Percentiles rank a stretch among this genome's conserved stretches.
These are phyloP conservation scores for Oligia fasciuncula DNA, from an alignment of 2,888 invertebrate species.

Conservation along the genomic window DNA sequence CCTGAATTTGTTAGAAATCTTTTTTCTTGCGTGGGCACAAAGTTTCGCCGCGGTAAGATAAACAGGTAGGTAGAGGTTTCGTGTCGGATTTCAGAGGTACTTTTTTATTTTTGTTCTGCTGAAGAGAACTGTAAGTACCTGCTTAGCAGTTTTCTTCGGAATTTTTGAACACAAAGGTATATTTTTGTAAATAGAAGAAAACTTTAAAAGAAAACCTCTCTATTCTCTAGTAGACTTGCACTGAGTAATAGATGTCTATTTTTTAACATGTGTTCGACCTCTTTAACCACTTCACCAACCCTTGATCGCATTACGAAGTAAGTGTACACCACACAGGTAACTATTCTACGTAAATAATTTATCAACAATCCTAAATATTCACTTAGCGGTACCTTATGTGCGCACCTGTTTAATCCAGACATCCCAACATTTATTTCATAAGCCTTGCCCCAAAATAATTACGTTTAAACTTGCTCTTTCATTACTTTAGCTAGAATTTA, in stretches of 20 bases:
- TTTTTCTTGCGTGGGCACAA: constrained; percentile 51
- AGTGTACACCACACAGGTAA: constrained; percentile 25
- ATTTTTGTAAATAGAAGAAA: not conserved
- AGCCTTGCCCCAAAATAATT: constrained; percentile 26
- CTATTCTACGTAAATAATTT: constrained; percentile 44
- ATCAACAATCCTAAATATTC: constrained; percentile 56
- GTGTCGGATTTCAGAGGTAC: constrained; percentile 6
- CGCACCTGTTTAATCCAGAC: constrained; percentile 35
- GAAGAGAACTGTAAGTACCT: constrained; percentile 5
- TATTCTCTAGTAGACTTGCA: not conserved
- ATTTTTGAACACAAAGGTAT: not conserved
- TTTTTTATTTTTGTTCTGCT: constrained; percentile 26
- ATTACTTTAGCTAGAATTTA: constrained; percentile 35
- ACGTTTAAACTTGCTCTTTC: constrained; percentile 33
- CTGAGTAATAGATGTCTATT: not conserved
- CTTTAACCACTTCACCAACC: constrained; percentile 7
- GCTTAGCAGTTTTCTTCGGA: constrained; percentile 3
- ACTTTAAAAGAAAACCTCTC: not conserved
- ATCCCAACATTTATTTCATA: constrained; percentile 34
- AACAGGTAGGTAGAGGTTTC: constrained; percentile 45
- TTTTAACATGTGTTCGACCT: not conserved
- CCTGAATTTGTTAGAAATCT: constrained; percentile 57
- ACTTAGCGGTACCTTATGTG: constrained; percentile 44
- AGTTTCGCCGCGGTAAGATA: constrained; percentile 48
- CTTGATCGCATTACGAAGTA: constrained; percentile 5